These are phyloP conservation scores for Lagorchestes hirsutus DNA, from an alignment of 2,797 vertebrate genomes.

Conservation along the genomic window DNA sequence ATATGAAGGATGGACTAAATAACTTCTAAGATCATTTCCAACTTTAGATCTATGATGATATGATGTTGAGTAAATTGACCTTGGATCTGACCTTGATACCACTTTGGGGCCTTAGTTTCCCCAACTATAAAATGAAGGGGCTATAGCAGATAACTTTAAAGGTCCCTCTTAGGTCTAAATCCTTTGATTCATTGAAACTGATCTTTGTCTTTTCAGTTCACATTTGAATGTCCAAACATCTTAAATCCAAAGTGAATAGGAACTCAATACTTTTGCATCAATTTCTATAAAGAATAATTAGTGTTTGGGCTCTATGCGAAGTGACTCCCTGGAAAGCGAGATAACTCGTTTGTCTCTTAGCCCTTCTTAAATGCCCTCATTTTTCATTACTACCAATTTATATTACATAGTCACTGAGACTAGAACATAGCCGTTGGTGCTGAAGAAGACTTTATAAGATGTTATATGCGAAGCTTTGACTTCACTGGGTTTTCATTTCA, in stretches of 20 bases:
- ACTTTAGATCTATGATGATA: neutral
- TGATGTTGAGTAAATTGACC: neutral
- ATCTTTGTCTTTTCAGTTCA: constrained; percentile 27
- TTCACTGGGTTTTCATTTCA: constrained; percentile 35
- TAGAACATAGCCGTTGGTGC: neutral
- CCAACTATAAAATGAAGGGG: neutral
- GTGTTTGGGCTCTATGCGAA: neutral
- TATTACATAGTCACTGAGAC: neutral
- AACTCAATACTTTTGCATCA: constrained; percentile 46
- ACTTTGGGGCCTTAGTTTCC: neutral
- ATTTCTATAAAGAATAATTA: neutral
- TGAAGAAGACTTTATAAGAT: neutral
- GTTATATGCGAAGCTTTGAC: constrained; percentile 3
- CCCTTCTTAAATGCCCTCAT: neutral
- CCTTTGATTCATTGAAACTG: neutral
- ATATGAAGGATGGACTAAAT: neutral
- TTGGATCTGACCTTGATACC: neutral
- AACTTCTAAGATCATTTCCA: neutral
- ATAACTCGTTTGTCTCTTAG: constrained; percentile 3
- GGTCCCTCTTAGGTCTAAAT: neutral
- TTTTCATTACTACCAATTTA: neutral
- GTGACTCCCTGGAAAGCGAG: neutral
- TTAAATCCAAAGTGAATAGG: neutral
- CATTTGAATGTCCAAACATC: constrained; percentile 42
- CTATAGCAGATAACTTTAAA: neutral